Base-by-base conservation (phyloP, 2,113 vertebrate genomes). In the Trematocara stigmaticum region DNA sequence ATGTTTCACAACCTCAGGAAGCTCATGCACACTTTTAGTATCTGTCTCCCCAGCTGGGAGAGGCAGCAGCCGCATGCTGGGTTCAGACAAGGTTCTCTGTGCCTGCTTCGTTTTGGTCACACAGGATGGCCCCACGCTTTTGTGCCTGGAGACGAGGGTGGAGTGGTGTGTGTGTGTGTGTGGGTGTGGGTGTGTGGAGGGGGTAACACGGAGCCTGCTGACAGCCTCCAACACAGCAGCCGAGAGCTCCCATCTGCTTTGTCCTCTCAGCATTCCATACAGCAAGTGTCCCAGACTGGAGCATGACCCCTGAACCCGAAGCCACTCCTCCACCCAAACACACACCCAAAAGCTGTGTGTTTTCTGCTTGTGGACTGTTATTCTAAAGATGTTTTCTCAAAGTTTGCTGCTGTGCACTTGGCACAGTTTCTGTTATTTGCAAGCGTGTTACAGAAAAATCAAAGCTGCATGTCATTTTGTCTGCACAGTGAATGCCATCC, bases 241-340 rank as follows among this genome's bases (percentile, higher is more conserved):
- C 52, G 89, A 85, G 84, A 85, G 88, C 89, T 93, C 86, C 95
- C 95, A 96, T 96, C 95, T 96, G 95, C 94, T 95, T 96, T 95
- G 93, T 95, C 93, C 92, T 95, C 89, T 88, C 84, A 93, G 82
- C 93, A 95, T 96, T 95, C 94, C 91, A 84, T 85, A 86, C 88
- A 89, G 92, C 88, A 88, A 93, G 91, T 92, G 92, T 93, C 93
- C 94, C 93, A 95, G 95, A 93, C 93, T 90, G 82, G 88, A 90
- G 84, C 85, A 35, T 78, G 91, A 96, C 94, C 94, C 88, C 78
- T 91, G 88, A 94, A 89, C 91, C 87, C 52, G 10, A 76, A 89
- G 71, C 80, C 81, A 84, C 76, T 52, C 89, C 90, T 90, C 85
- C 78, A 89, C 84, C 84, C 45, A 66, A 51, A 66, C 82, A 71